Conservation (phyloP, 2,888 invertebrate species). For the Drosophila borealis region DNA sequence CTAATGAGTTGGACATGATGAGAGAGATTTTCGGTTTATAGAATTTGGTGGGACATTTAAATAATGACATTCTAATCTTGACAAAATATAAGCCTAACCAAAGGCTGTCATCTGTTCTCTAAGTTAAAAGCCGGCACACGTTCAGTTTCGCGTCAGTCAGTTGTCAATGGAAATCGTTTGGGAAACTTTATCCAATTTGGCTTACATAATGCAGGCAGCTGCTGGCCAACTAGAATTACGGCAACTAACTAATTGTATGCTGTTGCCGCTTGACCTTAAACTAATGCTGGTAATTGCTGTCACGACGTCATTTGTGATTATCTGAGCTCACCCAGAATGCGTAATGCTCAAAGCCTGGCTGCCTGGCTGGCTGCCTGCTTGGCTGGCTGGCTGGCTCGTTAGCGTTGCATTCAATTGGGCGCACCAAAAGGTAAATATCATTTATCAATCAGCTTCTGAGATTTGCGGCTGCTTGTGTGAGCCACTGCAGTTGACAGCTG, state of each 20-base stretch:
- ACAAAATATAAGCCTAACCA: slow-evolving; percentile 54
- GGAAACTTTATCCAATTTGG: slow-evolving; percentile 26
- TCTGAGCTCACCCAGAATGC: slow-evolving; percentile 32
- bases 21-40: slow-evolving; percentile 51
- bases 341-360: slow-evolving; percentile 7
- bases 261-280: slow-evolving; percentile 56
- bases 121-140: slow-evolving; percentile 24
- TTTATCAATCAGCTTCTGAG: slow-evolving; percentile 62
- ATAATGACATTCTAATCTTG: slow-evolving; percentile 56
- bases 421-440: slow-evolving; percentile 63
- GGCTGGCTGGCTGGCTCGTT: slow-evolving; percentile 7
- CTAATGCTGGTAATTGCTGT: slow-evolving; percentile 74
- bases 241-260: slow-evolving; percentile 39
- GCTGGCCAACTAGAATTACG: slow-evolving; percentile 25
- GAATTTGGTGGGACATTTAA: slow-evolving; percentile 55
- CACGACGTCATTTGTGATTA: slow-evolving; percentile 73
- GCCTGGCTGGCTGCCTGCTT: too few species aligned
- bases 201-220: slow-evolving; percentile 44
- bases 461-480: slow-evolving; percentile 2
- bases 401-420: slow-evolving; percentile 65
- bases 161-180: slow-evolving; percentile 25
- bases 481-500: slow-evolving; percentile 21
- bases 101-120: slow-evolving; percentile 24
- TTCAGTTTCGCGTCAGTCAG: slow-evolving; percentile 11
- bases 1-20: slow-evolving; percentile 47